Evolutionary conservation across 1,140 invertebrate species (phyloP), one percentile per base, ranked within the genome.

Genomic region (Pararge aegeria): DNA sequence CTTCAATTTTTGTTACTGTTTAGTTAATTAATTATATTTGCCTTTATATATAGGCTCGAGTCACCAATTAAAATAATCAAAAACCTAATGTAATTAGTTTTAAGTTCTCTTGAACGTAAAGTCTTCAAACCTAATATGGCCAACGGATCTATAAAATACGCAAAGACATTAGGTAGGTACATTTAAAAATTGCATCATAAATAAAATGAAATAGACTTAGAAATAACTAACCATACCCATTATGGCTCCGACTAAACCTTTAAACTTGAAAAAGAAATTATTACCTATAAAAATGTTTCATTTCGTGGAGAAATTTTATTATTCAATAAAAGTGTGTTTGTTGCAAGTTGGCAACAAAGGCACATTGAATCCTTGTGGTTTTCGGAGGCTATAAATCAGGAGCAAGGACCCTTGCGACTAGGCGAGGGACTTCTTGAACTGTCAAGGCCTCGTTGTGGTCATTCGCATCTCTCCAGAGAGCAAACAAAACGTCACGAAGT

Each of bases 231-330:
- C 29, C 10, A 27, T 49, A 2, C 13, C 5, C 46, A 49, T 27
- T 21, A 20, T 27, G 24, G 16, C 10, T 49, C 9, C n/a, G 5
- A 15, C 20, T 61, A 55, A 61, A 30, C 27, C 46, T 40, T 61
- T 29, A 61, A 61, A 49, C 15, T 60, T 27, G 2, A 80, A 82
- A 81, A 77, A 64, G 71, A 67, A 85, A 81, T 86, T 84, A 87
- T 81, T 81, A 83, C 77, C 86, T 83, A 87, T 89, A 89, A 87
- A 87, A 69, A 73, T 63, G 70, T 84, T 85, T 72, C 80, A 87
- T 87, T 87, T 87, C 77, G 76, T 68, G 75, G 68, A 77, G 78
- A 81, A 80, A 81, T 87, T 89, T 89, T 89, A 89, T 89, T 85
- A 81, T 87, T 81, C 81, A 87, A 89, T 89, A 89, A 89, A 89